A percentile compares a stretch with the other conserved stretches of the same genome.
Evolutionary conservation across 2,113 vertebrate species (phyloP).

Genomic region (Sylvietta virens): DNA sequence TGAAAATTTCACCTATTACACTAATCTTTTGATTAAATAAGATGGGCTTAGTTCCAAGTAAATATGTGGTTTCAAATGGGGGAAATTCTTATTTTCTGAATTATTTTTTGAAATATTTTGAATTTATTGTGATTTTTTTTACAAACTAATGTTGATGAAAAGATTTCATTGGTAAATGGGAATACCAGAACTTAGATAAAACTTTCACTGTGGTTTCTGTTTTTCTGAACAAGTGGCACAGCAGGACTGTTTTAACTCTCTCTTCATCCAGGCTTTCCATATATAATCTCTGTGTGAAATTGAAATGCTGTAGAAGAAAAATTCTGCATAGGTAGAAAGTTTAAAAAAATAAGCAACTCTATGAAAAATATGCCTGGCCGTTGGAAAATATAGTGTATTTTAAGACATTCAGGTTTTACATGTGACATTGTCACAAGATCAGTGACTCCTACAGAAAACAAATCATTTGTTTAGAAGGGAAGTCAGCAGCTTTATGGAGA

Average conservation of each 20-base stretch:
- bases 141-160: not conserved
- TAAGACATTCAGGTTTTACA: constrained; percentile 2
- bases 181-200: not conserved
- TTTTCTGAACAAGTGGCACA: not conserved
- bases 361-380: not conserved
- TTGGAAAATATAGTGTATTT: not conserved
- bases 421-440: not conserved
- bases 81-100: not conserved
- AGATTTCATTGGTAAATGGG: not conserved
- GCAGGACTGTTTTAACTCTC: not conserved
- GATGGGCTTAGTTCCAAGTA: not conserved
- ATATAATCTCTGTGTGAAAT: not conserved
- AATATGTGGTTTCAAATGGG: not conserved
- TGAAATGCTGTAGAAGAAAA: constrained; percentile 3
- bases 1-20: not conserved
- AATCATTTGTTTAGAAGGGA: constrained; percentile 44
- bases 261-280: not conserved
- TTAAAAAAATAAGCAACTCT: constrained; percentile 58
- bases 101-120: not conserved
- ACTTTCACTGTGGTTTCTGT: not conserved
- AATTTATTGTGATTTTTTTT: not conserved
- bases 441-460: constrained; percentile 48
- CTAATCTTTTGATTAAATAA: not conserved
- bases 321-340: constrained; percentile 48
- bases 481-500: constrained; percentile 61